phyloP scores from a whole-genome alignment of 2,113 vertebrate genomes.

The Stegastes partitus region DNA sequence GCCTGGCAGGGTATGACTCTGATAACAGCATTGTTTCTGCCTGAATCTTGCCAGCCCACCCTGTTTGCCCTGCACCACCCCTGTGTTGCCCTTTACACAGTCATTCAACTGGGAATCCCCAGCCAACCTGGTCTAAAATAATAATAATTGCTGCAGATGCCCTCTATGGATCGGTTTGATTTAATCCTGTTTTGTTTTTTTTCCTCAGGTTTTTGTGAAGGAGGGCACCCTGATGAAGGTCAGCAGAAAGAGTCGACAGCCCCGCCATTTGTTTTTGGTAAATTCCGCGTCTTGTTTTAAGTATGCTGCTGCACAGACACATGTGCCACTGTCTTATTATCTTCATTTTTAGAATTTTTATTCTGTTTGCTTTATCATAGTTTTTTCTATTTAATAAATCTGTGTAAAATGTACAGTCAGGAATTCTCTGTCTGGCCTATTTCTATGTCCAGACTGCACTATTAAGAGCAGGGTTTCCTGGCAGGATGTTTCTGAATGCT shows the following conservation, averaged over 20 bases:
- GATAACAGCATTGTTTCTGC: constrained; percentile 81
- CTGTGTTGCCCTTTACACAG: constrained; percentile 64
- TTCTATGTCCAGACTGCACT: constrained; percentile 71
- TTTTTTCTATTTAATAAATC: constrained; percentile 13
- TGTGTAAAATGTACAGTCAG: constrained; percentile 34
- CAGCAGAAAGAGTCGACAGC: constrained; percentile 89
- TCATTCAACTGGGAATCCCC: constrained; percentile 68
- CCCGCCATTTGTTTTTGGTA: constrained; percentile 97
- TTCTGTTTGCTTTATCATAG: not conserved
- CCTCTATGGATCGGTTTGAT: constrained; percentile 1
- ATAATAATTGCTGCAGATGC: constrained; percentile 21
- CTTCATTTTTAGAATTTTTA: not conserved
- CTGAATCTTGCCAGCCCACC: constrained; percentile 41
- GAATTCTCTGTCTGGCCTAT: constrained; percentile 45
- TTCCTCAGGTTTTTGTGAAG: constrained; percentile 92
- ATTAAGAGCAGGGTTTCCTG: constrained; percentile 85
- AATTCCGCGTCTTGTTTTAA: constrained; percentile 61
- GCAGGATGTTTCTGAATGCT: constrained; percentile 88
- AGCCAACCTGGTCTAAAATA: constrained; percentile 26
- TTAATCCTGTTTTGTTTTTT: constrained; percentile 20
- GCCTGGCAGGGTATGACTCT: constrained; percentile 92
- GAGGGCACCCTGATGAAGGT: constrained; percentile 97
- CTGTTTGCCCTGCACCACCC: constrained; percentile 54
- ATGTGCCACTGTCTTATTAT: not conserved
- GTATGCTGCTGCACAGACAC: not conserved